A percentile compares a stretch with the other conserved stretches of the same genome.
Evolutionary conservation across 2,797 vertebrate genomes (phyloP).

Genomic region (Phoxinus dragarum): DNA sequence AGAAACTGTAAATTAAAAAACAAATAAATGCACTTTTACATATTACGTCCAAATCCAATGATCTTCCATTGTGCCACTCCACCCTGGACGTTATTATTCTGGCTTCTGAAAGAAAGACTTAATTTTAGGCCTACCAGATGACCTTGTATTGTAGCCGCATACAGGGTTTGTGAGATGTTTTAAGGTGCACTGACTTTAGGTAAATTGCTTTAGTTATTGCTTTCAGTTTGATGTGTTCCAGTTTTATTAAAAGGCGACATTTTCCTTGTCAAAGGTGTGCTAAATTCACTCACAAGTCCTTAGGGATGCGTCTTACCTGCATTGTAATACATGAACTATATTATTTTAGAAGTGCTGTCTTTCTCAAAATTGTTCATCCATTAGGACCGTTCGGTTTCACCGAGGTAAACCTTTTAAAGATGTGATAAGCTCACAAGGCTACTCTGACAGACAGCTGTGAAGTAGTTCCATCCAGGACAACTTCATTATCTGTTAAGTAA

Average conservation of each 20-base stretch:
- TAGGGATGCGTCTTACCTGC: conserved; percentile 8
- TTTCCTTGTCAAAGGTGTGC: conserved; percentile 17
- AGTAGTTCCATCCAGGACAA: conserved; percentile 55
- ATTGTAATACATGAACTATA: conserved; percentile 28
- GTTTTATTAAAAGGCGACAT: conserved; percentile 22
- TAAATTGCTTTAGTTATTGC: conserved; percentile 25
- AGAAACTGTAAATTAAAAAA: background rate
- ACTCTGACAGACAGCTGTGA: conserved; percentile 41
- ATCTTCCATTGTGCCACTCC: background rate
- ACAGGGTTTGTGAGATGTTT: conserved; percentile 29
- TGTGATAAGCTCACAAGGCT: conserved; percentile 31
- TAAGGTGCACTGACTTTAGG: background rate
- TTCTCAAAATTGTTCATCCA: conserved; percentile 16
- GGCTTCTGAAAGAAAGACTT: background rate
- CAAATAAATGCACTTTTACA: background rate
- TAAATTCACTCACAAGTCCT: conserved; percentile 25
- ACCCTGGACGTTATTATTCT: background rate
- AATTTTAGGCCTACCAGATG: background rate
- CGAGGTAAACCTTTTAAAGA: conserved; percentile 12
- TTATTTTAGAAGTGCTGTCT: conserved; percentile 33
- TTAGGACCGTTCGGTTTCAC: background rate
- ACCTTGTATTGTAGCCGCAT: background rate
- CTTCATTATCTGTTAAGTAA: conserved; percentile 65
- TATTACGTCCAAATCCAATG: background rate
- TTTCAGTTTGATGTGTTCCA: conserved; percentile 31